Percentiles rank a stretch among this genome's conserved stretches.
These are phyloP conservation scores for Cryptocheilus praepositus DNA, from an alignment of 2,888 invertebrate genomes.

Conservation along the genomic window DNA sequence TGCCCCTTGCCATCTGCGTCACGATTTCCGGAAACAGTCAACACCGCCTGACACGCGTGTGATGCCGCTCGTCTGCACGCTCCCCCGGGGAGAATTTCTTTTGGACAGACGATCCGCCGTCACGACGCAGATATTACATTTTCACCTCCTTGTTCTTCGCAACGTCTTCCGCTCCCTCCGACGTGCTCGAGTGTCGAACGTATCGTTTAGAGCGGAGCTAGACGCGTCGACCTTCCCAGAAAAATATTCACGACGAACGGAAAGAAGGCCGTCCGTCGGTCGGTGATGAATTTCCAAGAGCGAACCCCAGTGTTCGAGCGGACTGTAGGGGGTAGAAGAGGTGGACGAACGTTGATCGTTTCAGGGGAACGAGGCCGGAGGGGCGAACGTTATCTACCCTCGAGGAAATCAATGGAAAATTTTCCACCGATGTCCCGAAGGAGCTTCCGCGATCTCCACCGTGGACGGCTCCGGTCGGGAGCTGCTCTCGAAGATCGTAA, in stretches of 20 bases:
- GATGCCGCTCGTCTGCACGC: too few species aligned
- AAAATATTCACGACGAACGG: too few species aligned
- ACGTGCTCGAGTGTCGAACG: slow-evolving; percentile 5
- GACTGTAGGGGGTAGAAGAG: background rate
- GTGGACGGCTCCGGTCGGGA: slow-evolving; percentile 20
- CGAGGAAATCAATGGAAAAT: slow-evolving; percentile 33
- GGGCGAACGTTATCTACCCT: slow-evolving; percentile 7
- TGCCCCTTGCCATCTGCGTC: too few species aligned
- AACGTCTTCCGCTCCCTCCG: background rate
- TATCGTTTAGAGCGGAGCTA: background rate
- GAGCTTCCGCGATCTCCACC: slow-evolving; percentile 7
- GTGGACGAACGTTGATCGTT: slow-evolving; percentile 14
- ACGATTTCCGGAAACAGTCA: too few species aligned
- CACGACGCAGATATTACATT: slow-evolving; percentile 5
- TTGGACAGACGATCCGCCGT: slow-evolving; percentile 3
- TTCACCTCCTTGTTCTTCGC: slow-evolving; percentile 4
- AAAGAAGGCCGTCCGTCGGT: too few species aligned
- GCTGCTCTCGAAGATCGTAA: slow-evolving; percentile 33
- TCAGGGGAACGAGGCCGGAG: background rate
- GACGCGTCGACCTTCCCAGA: background rate
- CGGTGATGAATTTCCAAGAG: too few species aligned
- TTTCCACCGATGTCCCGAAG: slow-evolving; percentile 8
- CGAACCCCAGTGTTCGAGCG: too few species aligned
- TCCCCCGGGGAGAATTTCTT: too few species aligned
- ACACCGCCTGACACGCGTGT: too few species aligned